phyloP scores from a whole-genome alignment of 2,113 vertebrate genomes.

The Coturnix japonica region DNA sequence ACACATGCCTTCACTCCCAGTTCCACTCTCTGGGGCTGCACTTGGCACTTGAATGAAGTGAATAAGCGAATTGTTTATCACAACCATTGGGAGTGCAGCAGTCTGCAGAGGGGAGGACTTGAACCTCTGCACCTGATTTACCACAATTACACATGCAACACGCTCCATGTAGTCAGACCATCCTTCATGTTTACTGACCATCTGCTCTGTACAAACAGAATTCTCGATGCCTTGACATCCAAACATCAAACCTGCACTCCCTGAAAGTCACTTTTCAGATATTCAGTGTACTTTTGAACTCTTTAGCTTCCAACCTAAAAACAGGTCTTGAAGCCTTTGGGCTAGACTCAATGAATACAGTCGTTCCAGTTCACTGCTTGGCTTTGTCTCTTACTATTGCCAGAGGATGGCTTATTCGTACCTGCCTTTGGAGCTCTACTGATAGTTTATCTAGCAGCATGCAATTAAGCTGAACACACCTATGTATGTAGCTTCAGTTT shows the following conservation, averaged over 20 bases:
- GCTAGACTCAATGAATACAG: background rate
- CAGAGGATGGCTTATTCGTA: background rate
- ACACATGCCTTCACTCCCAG: background rate
- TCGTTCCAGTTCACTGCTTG: background rate
- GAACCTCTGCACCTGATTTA: background rate
- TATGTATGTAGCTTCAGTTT: background rate
- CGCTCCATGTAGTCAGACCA: background rate
- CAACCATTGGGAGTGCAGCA: accelerated
- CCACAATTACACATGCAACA: accelerated
- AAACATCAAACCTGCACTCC: background rate
- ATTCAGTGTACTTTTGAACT: background rate
- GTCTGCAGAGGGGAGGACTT: background rate
- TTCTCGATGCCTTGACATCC: background rate
- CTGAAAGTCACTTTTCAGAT: background rate
- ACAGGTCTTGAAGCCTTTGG: background rate
- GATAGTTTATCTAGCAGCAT: background rate
- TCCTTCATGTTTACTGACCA: background rate
- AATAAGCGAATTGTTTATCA: background rate
- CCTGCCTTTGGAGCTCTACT: background rate
- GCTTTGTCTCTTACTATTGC: background rate
- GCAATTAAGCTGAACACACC: background rate
- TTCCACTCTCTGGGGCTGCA: background rate
- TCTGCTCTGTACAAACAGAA: background rate
- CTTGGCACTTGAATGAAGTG: background rate
- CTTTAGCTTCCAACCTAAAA: background rate